Evolutionary conservation across 2,113 vertebrate genomes (phyloP).

Genomic region (Osmerus mordax): DNA sequence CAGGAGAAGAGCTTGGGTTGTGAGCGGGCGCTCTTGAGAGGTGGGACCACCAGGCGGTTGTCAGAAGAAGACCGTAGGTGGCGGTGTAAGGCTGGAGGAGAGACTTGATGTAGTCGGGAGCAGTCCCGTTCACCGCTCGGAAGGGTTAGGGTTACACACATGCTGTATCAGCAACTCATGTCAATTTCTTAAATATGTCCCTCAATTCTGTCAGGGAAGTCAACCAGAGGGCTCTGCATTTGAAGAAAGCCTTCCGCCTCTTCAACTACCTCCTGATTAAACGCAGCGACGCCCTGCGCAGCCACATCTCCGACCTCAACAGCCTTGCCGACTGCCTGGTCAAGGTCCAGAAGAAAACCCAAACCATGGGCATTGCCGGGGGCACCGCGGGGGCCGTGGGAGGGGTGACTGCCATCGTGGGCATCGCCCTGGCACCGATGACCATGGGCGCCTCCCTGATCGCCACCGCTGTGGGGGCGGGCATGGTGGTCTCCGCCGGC

Average conservation of each 20-base stretch:
- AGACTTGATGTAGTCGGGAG: too few relatives aligned
- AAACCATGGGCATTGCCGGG: conserved; percentile 52
- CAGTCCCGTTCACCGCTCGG: too few relatives aligned
- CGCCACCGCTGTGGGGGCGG: conserved; percentile 57
- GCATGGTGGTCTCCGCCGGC: conserved; percentile 60
- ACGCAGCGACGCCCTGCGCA: conserved; percentile 29
- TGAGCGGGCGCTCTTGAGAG: too few relatives aligned
- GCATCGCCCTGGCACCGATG: conserved; percentile 56
- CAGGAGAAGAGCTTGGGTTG: too few relatives aligned
- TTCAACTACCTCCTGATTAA: conserved; percentile 56
- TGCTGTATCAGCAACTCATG: background rate
- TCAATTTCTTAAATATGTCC: background rate
- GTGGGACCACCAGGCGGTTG: too few relatives aligned
- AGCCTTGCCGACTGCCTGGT: conserved; percentile 43
- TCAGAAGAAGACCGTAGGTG: too few relatives aligned
- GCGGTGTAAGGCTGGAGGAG: too few relatives aligned
- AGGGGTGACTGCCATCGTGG: conserved; percentile 56
- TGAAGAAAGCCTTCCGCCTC: conserved; percentile 46
- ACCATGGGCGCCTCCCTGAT: conserved; percentile 64
- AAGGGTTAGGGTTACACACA: too few relatives aligned
- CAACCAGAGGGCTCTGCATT: conserved; percentile 33
- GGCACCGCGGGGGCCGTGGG: conserved; percentile 62
- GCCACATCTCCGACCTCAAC: conserved; percentile 48
- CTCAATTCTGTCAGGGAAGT: conserved; percentile 44
- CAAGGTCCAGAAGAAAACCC: conserved; percentile 55